phyloP scores from a whole-genome alignment of 2,113 vertebrate genomes.

The Prinia subflava region DNA sequence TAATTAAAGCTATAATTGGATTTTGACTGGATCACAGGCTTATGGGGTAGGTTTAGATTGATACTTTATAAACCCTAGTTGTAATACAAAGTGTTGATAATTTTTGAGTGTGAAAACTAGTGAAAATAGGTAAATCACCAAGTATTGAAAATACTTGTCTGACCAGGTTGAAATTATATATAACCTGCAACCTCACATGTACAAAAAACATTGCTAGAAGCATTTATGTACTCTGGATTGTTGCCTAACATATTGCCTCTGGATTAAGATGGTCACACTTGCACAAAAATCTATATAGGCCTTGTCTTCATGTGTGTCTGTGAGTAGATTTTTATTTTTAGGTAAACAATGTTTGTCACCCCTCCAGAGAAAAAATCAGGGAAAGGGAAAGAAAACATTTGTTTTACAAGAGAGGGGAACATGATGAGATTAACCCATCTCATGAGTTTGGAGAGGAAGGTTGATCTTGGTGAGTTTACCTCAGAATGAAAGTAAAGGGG shows the following conservation, averaged over 20 bases:
- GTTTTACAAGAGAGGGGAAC: neutral
- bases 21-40: neutral
- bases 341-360: neutral
- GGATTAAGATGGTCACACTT: neutral
- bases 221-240: neutral
- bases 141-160: neutral
- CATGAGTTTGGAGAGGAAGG: neutral
- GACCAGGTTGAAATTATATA: neutral
- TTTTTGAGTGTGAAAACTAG: neutral
- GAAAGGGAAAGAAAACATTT: neutral
- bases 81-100: neutral
- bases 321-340: neutral
- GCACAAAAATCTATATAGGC: neutral
- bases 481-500: neutral
- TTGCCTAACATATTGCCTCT: neutral
- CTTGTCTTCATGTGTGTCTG: neutral
- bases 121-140: neutral
- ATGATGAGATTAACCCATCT: neutral
- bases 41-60: neutral
- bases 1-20: constrained; percentile 53
- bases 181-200: neutral
- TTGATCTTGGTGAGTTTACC: neutral
- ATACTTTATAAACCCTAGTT: neutral
- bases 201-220: neutral
- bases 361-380: neutral